A percentile compares a stretch with the other conserved stretches of the same genome.
Evolutionary conservation across 2,888 invertebrate genomes (phyloP).

Genomic region (Salpingus planirostris): DNA sequence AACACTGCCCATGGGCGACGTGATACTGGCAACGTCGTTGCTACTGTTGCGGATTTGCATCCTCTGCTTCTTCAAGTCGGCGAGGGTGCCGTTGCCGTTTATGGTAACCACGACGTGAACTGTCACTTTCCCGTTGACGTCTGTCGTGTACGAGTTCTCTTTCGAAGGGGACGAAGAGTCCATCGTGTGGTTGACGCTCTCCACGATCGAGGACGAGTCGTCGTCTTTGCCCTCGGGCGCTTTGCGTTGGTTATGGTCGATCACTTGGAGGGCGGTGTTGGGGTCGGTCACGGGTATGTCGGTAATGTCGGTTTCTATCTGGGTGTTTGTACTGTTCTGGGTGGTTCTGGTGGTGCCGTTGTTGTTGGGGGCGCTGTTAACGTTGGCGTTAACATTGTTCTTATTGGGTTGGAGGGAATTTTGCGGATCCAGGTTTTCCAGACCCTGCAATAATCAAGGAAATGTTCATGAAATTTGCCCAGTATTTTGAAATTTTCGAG

Average conservation of each 20-base stretch:
- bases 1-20: slow-evolving; percentile 38
- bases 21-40: slow-evolving; percentile 39
- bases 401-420: slow-evolving; percentile 7
- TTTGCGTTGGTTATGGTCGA: slow-evolving; percentile 41
- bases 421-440: slow-evolving; percentile 20
- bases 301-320: slow-evolving; percentile 12
- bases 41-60: slow-evolving; percentile 68
- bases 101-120: slow-evolving; percentile 65
- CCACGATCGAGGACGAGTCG: slow-evolving; percentile 58
- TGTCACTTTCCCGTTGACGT: slow-evolving; percentile 68
- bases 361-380: slow-evolving; percentile 8
- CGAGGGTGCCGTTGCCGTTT: slow-evolving; percentile 68
- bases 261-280: slow-evolving; percentile 19
- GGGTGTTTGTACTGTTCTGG: slow-evolving; percentile 12
- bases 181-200: too few relatives aligned
- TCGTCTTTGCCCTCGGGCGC: slow-evolving; percentile 79
- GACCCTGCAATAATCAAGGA: slow-evolving; percentile 20
- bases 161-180: too few relatives aligned
- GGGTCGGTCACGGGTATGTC: slow-evolving; percentile 1
- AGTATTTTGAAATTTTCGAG: neutral
- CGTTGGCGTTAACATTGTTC: neutral
- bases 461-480: neutral
- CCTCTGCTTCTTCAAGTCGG: slow-evolving; percentile 89
- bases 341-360: slow-evolving; percentile 10
- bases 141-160: slow-evolving; percentile 54